phyloP scores from a whole-genome alignment of 2,888 invertebrate species.

The Atrina japonica region DNA sequence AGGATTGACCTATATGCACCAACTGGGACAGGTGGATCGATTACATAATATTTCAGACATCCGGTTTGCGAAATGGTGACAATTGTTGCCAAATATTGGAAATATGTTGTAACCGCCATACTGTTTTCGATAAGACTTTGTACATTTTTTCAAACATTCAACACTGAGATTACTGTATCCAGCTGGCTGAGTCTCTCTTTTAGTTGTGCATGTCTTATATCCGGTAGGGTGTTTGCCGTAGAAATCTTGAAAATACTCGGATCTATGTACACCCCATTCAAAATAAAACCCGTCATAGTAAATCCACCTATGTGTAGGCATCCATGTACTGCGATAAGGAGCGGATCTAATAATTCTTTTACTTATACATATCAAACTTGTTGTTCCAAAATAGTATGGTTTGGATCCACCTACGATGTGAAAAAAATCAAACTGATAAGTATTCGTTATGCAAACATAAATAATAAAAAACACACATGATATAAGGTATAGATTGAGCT shows the following conservation, averaged over 20 bases:
- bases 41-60: slow-evolving; percentile 21
- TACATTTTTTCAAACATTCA: slow-evolving; percentile 20
- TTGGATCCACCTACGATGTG: slow-evolving; percentile 9
- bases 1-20: slow-evolving; percentile 18
- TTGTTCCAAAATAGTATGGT: slow-evolving; percentile 33
- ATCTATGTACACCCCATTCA: slow-evolving; percentile 8
- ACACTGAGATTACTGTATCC: slow-evolving; percentile 21
- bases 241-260: slow-evolving; percentile 1
- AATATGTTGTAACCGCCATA: slow-evolving; percentile 5
- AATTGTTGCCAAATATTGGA: not conserved
- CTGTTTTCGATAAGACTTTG: slow-evolving; percentile 13
- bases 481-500: too few species aligned
- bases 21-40: slow-evolving; percentile 14
- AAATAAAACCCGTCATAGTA: slow-evolving; percentile 13
- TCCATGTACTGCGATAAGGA: slow-evolving; percentile 17
- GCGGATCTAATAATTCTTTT: slow-evolving; percentile 11
- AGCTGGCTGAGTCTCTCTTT: slow-evolving; percentile 5
- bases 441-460: too few species aligned
- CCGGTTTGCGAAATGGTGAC: slow-evolving; percentile 30
- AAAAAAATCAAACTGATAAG: not conserved
- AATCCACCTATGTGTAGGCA: slow-evolving; percentile 27
- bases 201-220: not conserved
- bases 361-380: slow-evolving; percentile 22
- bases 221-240: slow-evolving; percentile 1
- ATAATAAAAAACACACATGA: too few species aligned